Conservation (phyloP, 1,140 invertebrate genomes). For the Carcinoscorpius rotundicauda region DNA sequence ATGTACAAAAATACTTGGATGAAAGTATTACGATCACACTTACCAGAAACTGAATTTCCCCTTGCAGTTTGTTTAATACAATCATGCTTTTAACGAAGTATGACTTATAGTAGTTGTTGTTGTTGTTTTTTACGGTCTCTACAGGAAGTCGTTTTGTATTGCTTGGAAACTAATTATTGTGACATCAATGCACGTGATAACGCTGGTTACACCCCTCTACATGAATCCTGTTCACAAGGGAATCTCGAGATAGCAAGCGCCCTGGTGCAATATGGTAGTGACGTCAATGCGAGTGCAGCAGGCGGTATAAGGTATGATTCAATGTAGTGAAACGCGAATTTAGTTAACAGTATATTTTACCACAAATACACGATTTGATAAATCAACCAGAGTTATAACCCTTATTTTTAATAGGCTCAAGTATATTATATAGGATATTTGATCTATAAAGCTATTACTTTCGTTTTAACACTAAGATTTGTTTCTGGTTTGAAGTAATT, state of each 20-base stretch:
- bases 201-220: constrained; percentile 84
- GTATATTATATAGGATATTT: too few relatives aligned
- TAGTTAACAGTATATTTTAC: too few relatives aligned
- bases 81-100: too few relatives aligned
- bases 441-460: too few relatives aligned
- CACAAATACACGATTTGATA: too few relatives aligned
- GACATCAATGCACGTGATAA: constrained; percentile 79
- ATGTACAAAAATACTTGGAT: too few relatives aligned
- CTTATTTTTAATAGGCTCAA: too few relatives aligned
- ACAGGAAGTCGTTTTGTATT: constrained; percentile 79
- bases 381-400: too few relatives aligned
- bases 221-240: constrained; percentile 76
- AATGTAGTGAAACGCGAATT: not conserved
- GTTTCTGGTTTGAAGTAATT: too few relatives aligned
- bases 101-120: constrained; percentile 4
- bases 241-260: constrained; percentile 72
- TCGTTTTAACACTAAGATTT: too few relatives aligned
- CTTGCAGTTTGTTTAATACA: constrained; percentile 16
- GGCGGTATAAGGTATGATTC: constrained; percentile 69
- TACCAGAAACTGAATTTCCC: too few relatives aligned
- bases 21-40: too few relatives aligned
- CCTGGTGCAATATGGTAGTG: constrained; percentile 71
- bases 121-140: constrained; percentile 7
- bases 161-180: constrained; percentile 64
- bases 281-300: constrained; percentile 73